These are phyloP conservation scores for Piscicola geometra DNA, from an alignment of 2,888 invertebrate genomes.

Conservation along the genomic window DNA sequence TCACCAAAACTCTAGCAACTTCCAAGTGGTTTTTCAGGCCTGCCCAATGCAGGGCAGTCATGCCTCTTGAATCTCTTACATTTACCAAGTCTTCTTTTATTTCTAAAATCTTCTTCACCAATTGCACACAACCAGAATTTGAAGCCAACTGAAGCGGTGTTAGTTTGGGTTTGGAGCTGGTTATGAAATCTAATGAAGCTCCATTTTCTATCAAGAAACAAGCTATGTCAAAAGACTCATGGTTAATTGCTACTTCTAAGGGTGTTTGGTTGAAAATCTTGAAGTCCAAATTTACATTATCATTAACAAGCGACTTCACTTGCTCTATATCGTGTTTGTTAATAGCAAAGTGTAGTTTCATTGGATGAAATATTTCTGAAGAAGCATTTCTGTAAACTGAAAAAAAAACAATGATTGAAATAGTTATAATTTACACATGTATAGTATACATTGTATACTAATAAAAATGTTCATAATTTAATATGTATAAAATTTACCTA, in stretches of 20 bases:
- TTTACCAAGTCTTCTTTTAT: not conserved
- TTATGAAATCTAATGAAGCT: not conserved
- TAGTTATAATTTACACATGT: not conserved
- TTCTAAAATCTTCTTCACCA: conserved; percentile 15
- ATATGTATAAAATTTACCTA: too few relatives aligned
- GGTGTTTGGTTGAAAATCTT: conserved; percentile 18
- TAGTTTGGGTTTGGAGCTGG: not conserved
- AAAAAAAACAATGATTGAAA: not conserved
- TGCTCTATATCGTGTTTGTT: not conserved
- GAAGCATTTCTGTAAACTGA: not conserved
- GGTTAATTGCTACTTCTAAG: not conserved
- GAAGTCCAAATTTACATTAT: conserved; percentile 2
- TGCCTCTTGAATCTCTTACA: not conserved
- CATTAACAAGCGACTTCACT: not conserved
- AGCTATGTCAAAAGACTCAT: conserved; percentile 16
- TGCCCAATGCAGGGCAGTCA: conserved; percentile 22
- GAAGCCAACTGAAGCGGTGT: conserved; percentile 26
- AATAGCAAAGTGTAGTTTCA: conserved; percentile 27
- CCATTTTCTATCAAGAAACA: conserved; percentile 26
- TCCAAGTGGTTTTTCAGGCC: not conserved
- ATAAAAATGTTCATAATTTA: too few relatives aligned
- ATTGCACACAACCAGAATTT: not conserved
- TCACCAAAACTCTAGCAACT: conserved; percentile 41
- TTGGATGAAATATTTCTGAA: not conserved
- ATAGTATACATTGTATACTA: too few relatives aligned